These are phyloP conservation scores for Marisa cornuarietis DNA, from an alignment of 1,140 invertebrate genomes.

Conservation along the genomic window DNA sequence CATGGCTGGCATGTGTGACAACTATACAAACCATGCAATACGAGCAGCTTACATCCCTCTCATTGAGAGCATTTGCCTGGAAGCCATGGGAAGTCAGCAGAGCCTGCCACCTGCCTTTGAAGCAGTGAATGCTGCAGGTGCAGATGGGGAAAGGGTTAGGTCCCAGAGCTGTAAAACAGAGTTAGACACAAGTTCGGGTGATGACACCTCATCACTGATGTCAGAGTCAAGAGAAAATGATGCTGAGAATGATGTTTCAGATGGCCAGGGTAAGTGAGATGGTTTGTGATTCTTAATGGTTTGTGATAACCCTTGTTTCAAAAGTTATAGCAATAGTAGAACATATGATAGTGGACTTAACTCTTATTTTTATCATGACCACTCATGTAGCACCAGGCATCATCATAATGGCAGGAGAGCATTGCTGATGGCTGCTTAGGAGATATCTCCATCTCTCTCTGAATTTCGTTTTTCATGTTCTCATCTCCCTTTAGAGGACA, in stretches of 20 bases:
- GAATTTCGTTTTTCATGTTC: too few relatives aligned
- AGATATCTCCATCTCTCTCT: too few relatives aligned
- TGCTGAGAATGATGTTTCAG: slow-evolving; percentile 3
- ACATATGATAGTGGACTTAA: too few relatives aligned
- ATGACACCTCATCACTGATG: slow-evolving; percentile 9
- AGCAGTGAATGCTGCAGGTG: background rate
- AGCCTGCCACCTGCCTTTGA: background rate
- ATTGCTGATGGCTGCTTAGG: too few relatives aligned
- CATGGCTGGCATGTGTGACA: slow-evolving; percentile 51
- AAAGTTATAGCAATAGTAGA: too few relatives aligned
- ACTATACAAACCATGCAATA: slow-evolving; percentile 57
- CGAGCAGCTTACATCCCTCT: slow-evolving; percentile 53
- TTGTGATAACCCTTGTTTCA: too few relatives aligned
- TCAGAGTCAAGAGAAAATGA: slow-evolving; percentile 12
- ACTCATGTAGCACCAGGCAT: too few relatives aligned
- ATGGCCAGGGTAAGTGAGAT: slow-evolving; percentile 4
- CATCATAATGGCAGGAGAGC: too few relatives aligned
- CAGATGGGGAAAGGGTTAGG: background rate
- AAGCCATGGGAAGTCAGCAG: slow-evolving; percentile 28
- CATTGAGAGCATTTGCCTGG: slow-evolving; percentile 51
- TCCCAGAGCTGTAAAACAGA: slow-evolving; percentile 23
- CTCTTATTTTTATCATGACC: too few relatives aligned
- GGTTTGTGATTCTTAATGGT: background rate
- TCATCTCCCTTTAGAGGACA: too few relatives aligned
- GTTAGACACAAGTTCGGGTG: slow-evolving; percentile 15